Evolutionary conservation across 64 coral and sea anemone species (phyloP), one percentile per base, ranked within the genome.

Genomic region (Porites australiensis): DNA sequence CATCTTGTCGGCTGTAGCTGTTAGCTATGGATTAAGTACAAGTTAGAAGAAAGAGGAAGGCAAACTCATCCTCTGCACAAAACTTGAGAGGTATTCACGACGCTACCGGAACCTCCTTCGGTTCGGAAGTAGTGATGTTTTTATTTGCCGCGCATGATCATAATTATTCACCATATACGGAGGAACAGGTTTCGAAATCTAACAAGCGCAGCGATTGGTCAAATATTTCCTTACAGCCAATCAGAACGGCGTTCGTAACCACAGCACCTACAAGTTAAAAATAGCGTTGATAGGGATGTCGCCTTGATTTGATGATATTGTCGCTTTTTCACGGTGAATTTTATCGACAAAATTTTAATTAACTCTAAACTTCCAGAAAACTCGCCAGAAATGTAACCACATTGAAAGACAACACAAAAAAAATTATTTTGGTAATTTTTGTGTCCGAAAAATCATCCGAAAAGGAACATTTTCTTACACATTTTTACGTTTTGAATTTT

Each of bases 41-140:
- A 57, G 8, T 74, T 37, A 20, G 8, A 19, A 48, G 6, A 47
- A 66, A 2, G 20, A 69, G 62, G 81, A 84, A 68, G 62, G 14
- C 4, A 3, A 50, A 68, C 0, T 15, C 81, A 84, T 84, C 16
- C 63, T 84, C 44, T 13, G 0, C 44, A 58, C 44, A 50, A 75
- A 53, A 23, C 19, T 2, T 13, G 5, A 80, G 55, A 61, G 44
- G 45, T 68, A 50, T 49, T 52, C 2, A 18, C 1, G 45, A 50
- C 49, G 18, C 0, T 20, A 50, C 61, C 45, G 62, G 62, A 67
- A 68, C 81, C 46, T 69, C 81, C 43, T 68, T 8, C 47, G 2
- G 62, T 84, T 80, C 81, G 81, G 81, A 84, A 84, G 63, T 37
- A 37, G 27, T 84, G 45, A 84, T 84, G 63, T 84, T 82, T 84